phyloP scores from a whole-genome alignment of 1,140 invertebrate genomes.

The Panagrolaimus sp. region DNA sequence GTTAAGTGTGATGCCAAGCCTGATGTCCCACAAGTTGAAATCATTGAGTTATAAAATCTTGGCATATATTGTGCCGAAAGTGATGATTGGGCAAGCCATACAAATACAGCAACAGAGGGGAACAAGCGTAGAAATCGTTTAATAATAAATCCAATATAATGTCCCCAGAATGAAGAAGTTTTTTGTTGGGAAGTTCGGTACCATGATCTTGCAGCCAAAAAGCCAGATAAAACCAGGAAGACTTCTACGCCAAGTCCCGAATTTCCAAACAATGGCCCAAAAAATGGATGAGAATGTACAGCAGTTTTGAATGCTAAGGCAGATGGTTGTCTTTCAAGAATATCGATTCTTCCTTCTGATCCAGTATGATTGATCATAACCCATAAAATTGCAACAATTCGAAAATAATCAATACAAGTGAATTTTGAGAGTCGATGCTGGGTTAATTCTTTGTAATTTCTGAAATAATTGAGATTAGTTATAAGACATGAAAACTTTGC shows the following conservation, averaged over 20 bases:
- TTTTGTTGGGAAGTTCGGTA: conserved; percentile 14
- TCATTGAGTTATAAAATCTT: conserved; percentile 46
- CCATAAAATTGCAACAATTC: conserved; percentile 54
- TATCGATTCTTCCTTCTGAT: conserved; percentile 52
- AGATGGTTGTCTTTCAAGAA: conserved; percentile 47
- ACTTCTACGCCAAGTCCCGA: conserved; percentile 56
- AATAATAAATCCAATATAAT: conserved; percentile 19
- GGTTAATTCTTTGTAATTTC: not conserved
- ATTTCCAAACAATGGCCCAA: conserved; percentile 54
- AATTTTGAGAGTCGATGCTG: not conserved
- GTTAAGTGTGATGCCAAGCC: conserved; percentile 46
- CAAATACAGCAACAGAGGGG: conserved; percentile 43
- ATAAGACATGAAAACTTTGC: no score
- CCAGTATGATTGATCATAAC: conserved; percentile 54
- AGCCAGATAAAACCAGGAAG: conserved; percentile 53
- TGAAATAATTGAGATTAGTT: not conserved
- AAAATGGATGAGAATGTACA: conserved; percentile 49
- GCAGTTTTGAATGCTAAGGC: conserved; percentile 40
- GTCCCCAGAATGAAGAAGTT: not conserved
- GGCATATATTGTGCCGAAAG: not conserved
- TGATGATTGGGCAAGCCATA: conserved; percentile 35
- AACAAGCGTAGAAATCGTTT: conserved; percentile 41
- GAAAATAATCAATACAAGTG: conserved; percentile 48
- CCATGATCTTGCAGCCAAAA: conserved; percentile 50
- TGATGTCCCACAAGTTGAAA: conserved; percentile 41